Base-by-base conservation (phyloP, 2,888 invertebrate species). In the Leptinotarsa peninsularis region DNA sequence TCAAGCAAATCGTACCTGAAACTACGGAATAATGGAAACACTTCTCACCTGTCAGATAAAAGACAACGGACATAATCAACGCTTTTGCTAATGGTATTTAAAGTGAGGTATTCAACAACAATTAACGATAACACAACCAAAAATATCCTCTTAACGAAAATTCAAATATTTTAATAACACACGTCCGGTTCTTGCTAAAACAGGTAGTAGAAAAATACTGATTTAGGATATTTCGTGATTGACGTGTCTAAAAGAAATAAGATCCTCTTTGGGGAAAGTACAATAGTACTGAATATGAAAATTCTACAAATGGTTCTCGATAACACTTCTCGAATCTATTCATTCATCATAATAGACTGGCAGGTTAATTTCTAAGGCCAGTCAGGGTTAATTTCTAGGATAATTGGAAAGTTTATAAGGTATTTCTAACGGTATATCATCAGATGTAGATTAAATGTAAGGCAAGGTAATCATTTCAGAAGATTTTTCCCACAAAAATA, bases 241-340 rank as follows among this genome's bases (percentile, higher is more conserved):
- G 83, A 83, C 82, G 76, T 79, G 66, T 82, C 52, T 78, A 82
- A 83, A 81, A 80, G 81, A 78, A 76, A 71, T 73, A 67, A 71
- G 79, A 73, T 76, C 78, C 78, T 76, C 76, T 79, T 80, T 71
- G 66, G 76, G 79, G 76, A 77, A 78, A 79, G 60, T 60, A 76
- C 76, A 73, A 79, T 76, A 71, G 79, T 79, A 80, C 73, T 77
- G 79, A 81, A 80, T 81, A 79, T 79, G 80, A 76, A 81, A 58
- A 79, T 81, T 80, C 80, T 82, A 79, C 79, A 78, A 77, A 79
- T 79, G 81, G 79, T 78, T 79, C 77, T 80, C 79, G 79, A 80
- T 81, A 80, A 78, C 78, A 76, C 75, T 72, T 72, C 73, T 77
- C 21, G 27, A 73, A 73, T 76, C 71, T 71, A 63, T 76, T 76